Evolutionary conservation across 2,888 invertebrate genomes (phyloP), one percentile per base, ranked within the genome.

Genomic region (Harpalus rubripes): DNA sequence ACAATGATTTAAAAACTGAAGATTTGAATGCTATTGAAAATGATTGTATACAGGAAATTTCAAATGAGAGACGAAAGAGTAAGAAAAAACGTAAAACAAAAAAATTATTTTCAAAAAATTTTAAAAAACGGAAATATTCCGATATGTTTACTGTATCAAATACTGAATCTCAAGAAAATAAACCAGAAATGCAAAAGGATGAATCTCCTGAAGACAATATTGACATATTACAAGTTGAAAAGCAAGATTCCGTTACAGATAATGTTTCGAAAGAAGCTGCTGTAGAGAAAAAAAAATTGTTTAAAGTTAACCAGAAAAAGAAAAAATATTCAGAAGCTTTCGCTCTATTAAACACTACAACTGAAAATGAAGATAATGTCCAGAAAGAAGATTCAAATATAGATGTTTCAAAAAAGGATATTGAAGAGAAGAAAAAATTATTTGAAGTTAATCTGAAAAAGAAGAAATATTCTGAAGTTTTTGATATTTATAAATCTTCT

Each of bases 381-480:
- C 44, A 52, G 12, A 32, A 16, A 22, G 74, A 74, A 7, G 16
- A 41, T 18, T 16, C 76, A 32, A 5, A 52, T n/a, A 18, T n/a
- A n/a, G n/a, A 44, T 52, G 6, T 4, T 22, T 59, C 32, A 41
- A 15, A 8, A 81, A 52, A 52, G 22, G 12, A 12, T 52, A 12
- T 52, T 12, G 44, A 52, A 10, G 44, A 52, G 44, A 52, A 12
- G 12, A 8, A 52, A 52, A 12, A 52, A 52, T 10, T 52, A 52
- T 52, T 52, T 52, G 1, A 52, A 10, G 4, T 52, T 12, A 52
- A 52, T 12, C 44, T 12, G 44, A 52, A 52, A 12, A 52, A 52
- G 44, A 52, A 52, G 44, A 79, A 80, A 59, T 80, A 26, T 59
- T 59, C 80, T 26, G 80, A 80, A n/a, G 61, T 58, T 22, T 56